Conservation (phyloP, 1,140 invertebrate genomes). For the Babylonia areolata region DNA sequence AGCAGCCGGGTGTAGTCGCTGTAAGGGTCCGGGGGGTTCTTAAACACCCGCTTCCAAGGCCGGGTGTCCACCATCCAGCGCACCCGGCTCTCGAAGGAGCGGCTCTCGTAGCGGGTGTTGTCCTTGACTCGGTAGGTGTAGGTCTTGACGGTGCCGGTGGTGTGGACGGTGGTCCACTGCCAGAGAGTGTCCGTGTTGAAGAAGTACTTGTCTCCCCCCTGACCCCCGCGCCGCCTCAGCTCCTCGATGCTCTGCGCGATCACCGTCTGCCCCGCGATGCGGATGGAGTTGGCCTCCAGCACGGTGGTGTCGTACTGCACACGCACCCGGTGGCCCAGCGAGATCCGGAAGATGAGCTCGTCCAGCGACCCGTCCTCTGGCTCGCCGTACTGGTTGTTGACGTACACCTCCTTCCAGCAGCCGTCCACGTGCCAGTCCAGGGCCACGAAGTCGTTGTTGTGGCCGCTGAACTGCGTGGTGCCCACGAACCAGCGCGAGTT, state of each 20-base stretch:
- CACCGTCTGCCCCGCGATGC: conserved; percentile 29
- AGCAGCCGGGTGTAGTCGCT: conserved; percentile 18
- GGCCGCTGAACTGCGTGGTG: conserved; percentile 26
- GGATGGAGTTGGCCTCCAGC: conserved; percentile 43
- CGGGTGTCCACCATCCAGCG: conserved; percentile 39
- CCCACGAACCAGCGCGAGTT: conserved; percentile 38
- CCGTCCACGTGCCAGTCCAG: conserved; percentile 43
- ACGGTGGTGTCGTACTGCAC: conserved; percentile 36
- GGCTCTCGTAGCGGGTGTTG: not conserved
- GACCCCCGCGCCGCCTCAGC: conserved; percentile 29
- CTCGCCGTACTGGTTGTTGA: conserved; percentile 33
- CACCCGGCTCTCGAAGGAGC: not conserved
- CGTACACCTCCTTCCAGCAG: conserved; percentile 42
- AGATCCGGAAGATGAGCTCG: conserved; percentile 30
- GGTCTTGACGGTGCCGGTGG: conserved; percentile 32
- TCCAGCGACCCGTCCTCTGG: conserved; percentile 25
- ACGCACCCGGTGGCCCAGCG: conserved; percentile 39
- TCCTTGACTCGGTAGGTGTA: not conserved
- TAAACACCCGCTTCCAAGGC: conserved; percentile 30
- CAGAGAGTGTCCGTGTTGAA: conserved; percentile 41
- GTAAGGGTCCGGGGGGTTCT: conserved; percentile 21
- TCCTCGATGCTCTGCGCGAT: conserved; percentile 45
- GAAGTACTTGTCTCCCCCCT: conserved; percentile 32
- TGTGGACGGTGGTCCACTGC: conserved; percentile 41
- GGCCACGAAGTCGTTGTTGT: conserved; percentile 49